Base-by-base conservation (phyloP, 64 coral and sea anemone species). In the Dendronephthya gigantea region DNA sequence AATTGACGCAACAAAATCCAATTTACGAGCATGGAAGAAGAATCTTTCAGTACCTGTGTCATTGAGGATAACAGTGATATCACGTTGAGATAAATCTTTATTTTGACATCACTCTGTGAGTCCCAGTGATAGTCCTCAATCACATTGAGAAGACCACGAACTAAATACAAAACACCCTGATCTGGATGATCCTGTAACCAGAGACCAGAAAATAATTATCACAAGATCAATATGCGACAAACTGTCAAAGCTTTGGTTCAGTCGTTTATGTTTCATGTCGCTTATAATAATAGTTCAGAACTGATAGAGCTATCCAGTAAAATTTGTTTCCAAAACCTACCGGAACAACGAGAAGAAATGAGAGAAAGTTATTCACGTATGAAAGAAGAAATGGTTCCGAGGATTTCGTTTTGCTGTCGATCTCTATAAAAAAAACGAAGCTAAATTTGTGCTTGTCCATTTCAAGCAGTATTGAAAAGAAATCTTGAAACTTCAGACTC, bases 121-220 rank as follows among this genome's bases (percentile, higher is more conserved):
- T 98, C 95, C 95, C 95, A 98, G 3, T 83, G 84, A 82, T 93
- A 98, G 22, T 98, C 95, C 74, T 91, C 86, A 12, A 98, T 89
- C 39, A 98, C 88, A 81, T 98, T 93, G 15, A 98, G 83, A 39
- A 98, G 85, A 28, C 95, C 92, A 27, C 95, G 91, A 30, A 90
- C 87, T 13, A 98, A 49, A 84, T 98, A 91, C 50, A 98, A 41
- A 6, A 90, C 92, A 16, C 95, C 95, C 25, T 93, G 91, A 43
- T 98, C 95, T 7, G 95, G 95, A 22, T 90, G 89, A 70, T 98
- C 95, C 95, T 98, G n/a, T n/a, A n/a, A n/a, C n/a, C n/a, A n/a
- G n/a, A n/a, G n/a, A n/a, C n/a, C n/a, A n/a, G n/a, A n/a, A n/a
- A n/a, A n/a, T n/a, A n/a, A n/a, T n/a, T 15, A 49, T 0, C 41